Base-by-base conservation (phyloP, 2,113 vertebrate genomes). In the Gyps fulvus region DNA sequence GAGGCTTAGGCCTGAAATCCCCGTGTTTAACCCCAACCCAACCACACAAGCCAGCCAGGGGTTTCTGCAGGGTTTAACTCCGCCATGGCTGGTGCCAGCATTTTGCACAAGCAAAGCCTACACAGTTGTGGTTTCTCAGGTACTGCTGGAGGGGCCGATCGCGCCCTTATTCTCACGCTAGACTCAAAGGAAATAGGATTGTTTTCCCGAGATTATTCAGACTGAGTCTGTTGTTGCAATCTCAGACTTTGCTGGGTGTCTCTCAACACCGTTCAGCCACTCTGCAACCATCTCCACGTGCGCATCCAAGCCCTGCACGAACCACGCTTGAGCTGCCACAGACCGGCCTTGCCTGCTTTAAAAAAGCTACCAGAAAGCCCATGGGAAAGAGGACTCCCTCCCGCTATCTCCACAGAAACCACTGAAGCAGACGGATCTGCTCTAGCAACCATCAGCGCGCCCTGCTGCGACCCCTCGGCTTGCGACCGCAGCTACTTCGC, bases 121-220 rank as follows among this genome's bases (percentile, higher is more conserved):
- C 0, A 0, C 2, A 1, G 13, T 14, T 67, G 76, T 42, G 79
- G 42, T n/a, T 89, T 67, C 47, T 34, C 4, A 2, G 85, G 73
- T 54, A 25, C n/a, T 66, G 74, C 91, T 27, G 54, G 50, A 77
- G 13, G 32, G 58, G 40, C 6, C 65, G 69, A 70, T 14, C 34
- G 52, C 49, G 62, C 47, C 59, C 34, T 92, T 7, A 20, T 29
- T 45, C 73, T 65, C 61, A 26, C 1, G 1, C 62, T 1, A 12
- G 9, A 47, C 38, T 71, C 10, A 6, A 49, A 58, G 11, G 32
- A 6, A 69, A 27, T 3, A 6, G 52, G 23, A 32, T 16, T 38
- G 40, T 9, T 76, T 38, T 43, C 42, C 59, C 11, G 25, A 69
- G 20, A 10, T 32, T 27, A 34, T 57, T 57, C 86, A 52, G 19